These are phyloP conservation scores for Corythaeola cristata DNA, from an alignment of 2,113 vertebrate species.

Conservation along the genomic window DNA sequence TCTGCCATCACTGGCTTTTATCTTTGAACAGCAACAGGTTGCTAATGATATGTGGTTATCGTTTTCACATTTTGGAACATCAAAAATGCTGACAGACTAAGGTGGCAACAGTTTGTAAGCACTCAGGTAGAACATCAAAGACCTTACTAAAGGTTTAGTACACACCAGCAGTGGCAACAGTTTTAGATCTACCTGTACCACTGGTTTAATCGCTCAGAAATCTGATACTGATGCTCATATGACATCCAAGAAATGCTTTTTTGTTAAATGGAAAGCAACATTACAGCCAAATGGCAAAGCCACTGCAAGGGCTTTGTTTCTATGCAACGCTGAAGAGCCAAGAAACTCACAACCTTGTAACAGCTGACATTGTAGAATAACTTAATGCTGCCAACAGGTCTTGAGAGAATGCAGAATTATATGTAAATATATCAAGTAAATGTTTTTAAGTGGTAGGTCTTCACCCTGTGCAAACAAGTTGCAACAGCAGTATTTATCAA, in stretches of 20 bases:
- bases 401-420: constrained; percentile 57
- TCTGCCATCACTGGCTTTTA: neutral
- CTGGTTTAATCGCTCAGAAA: constrained; percentile 1
- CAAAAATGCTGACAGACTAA: constrained; percentile 52
- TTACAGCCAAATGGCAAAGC: constrained; percentile 55
- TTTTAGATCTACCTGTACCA: constrained; percentile 33
- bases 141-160: neutral
- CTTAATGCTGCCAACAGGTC: constrained; percentile 38
- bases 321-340: neutral
- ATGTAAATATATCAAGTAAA: constrained; percentile 54
- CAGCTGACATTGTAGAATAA: constrained; percentile 55
- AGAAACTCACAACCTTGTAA: constrained; percentile 52
- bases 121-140: constrained; percentile 59
- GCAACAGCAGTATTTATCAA: constrained; percentile 48
- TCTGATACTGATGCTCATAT: constrained; percentile 40
- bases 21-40: constrained; percentile 47
- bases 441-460: constrained; percentile 64
- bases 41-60: constrained; percentile 37
- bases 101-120: constrained; percentile 60
- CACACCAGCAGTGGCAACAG: constrained; percentile 19
- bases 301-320: constrained; percentile 41
- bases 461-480: constrained; percentile 64
- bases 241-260: constrained; percentile 36
- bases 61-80: constrained; percentile 50
- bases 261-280: constrained; percentile 39